Evolutionary conservation across 1,140 invertebrate species (phyloP).

Genomic region (Piezodorus guildinii): DNA sequence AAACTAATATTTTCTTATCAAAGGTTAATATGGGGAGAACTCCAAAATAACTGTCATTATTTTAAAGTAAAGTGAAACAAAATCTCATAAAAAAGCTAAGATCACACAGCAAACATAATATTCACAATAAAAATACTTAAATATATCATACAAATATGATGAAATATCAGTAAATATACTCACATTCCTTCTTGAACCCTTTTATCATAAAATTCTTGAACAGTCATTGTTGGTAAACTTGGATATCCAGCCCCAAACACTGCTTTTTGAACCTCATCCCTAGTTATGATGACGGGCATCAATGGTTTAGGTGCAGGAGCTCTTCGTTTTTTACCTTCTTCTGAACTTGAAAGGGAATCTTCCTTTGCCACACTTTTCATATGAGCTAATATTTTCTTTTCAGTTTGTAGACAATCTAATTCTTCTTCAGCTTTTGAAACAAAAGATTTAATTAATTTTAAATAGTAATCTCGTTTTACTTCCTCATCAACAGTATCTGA

Average conservation of each 20-base stretch:
- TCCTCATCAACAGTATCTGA: constrained; percentile 62
- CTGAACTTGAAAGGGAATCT: constrained; percentile 11
- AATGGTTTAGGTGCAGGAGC: constrained; percentile 39
- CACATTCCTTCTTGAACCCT: constrained; percentile 67
- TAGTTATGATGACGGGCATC: constrained; percentile 88
- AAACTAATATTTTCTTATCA: too few species aligned
- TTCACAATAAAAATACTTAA: too few species aligned
- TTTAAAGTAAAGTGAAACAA: too few species aligned
- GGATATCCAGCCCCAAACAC: constrained; percentile 93
- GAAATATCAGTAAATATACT: constrained; percentile 31
- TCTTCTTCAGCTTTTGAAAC: constrained; percentile 66
- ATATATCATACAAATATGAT: background rate
- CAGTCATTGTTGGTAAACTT: constrained; percentile 76
- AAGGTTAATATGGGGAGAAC: too few species aligned
- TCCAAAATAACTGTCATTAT: too few species aligned
- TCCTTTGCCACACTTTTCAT: constrained; percentile 42
- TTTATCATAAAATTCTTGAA: constrained; percentile 92
- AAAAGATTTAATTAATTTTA: constrained; percentile 64
- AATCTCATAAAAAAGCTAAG: too few species aligned
- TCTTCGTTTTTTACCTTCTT: constrained; percentile 24
- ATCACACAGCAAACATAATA: too few species aligned
- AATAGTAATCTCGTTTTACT: constrained; percentile 67
- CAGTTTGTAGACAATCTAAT: constrained; percentile 54
- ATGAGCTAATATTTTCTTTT: constrained; percentile 61
- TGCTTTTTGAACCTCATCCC: constrained; percentile 77